Evolutionary conservation across 2,888 invertebrate species (phyloP).

Genomic region (Leptinotarsa tumamoca): DNA sequence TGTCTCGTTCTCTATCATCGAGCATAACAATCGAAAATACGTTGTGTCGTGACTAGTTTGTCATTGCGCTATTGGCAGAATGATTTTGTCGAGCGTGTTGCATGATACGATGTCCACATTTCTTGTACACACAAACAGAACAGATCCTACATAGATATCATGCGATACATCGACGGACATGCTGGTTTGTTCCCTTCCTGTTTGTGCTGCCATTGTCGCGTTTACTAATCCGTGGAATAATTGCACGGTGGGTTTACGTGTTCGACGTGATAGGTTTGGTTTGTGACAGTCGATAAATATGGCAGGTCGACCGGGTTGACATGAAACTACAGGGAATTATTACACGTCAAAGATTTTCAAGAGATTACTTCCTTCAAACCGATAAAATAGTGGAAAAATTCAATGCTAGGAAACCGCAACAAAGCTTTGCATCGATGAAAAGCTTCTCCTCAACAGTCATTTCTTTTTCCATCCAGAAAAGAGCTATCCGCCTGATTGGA

Average conservation of each 20-base stretch:
- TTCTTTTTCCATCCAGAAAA: too few species aligned
- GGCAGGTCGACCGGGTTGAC: not conserved
- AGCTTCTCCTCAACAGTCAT: too few species aligned
- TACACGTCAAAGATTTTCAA: not conserved
- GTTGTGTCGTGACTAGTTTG: conserved; percentile 52
- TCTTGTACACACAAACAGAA: conserved; percentile 50
- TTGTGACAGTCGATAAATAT: conserved; percentile 13
- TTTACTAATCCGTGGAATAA: conserved; percentile 49
- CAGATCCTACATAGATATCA: conserved; percentile 51
- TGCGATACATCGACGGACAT: conserved; percentile 49
- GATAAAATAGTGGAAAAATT: not conserved
- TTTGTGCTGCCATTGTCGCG: conserved; percentile 45
- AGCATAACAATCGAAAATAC: conserved; percentile 44
- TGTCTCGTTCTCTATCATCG: conserved; percentile 45
- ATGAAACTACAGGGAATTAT: not conserved
- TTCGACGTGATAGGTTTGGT: not conserved
- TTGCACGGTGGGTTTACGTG: conserved; percentile 33
- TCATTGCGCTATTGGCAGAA: conserved; percentile 50
- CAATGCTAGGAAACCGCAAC: too few species aligned
- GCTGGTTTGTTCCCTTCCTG: conserved; percentile 54
- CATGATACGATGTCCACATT: conserved; percentile 55
- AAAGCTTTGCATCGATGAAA: too few species aligned
- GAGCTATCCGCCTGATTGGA: too few species aligned
- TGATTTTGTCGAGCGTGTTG: conserved; percentile 56
- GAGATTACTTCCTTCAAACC: not conserved